These are phyloP conservation scores for Tiliacea citrago DNA, from an alignment of 2,888 invertebrate species.

Conservation along the genomic window DNA sequence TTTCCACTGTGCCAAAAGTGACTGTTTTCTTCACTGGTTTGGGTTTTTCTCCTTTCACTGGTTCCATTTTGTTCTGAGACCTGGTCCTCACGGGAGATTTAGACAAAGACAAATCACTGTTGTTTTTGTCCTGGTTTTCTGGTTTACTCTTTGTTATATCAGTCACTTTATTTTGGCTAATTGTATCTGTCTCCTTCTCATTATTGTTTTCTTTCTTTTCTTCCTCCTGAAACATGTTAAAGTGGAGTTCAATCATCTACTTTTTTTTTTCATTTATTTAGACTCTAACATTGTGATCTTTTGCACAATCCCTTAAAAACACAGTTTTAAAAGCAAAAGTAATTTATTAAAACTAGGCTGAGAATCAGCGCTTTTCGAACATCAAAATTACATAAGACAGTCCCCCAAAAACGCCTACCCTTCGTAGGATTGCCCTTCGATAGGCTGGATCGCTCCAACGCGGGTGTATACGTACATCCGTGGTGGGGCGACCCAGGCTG, in stretches of 20 bases:
- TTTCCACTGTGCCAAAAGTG: conserved; percentile 92
- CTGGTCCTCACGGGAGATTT: conserved; percentile 87
- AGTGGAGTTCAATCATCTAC: conserved; percentile 24
- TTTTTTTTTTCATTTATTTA: neutral
- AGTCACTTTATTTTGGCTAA: conserved; percentile 78
- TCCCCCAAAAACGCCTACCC: no score
- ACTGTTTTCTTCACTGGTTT: conserved; percentile 91
- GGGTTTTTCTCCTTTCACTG: conserved; percentile 83
- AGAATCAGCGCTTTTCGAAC: no score
- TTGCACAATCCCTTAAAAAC: neutral
- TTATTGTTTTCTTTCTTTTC: conserved; percentile 89
- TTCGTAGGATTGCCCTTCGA: no score
- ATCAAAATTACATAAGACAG: no score
- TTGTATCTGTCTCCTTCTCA: conserved; percentile 79
- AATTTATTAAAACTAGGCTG: no score
- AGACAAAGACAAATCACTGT: conserved; percentile 76
- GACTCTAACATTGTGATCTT: neutral
- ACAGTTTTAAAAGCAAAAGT: neutral
- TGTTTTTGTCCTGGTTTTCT: conserved; percentile 74
- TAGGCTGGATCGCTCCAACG: no score
- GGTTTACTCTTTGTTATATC: conserved; percentile 72
- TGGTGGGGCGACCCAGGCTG: no score
- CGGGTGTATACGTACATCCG: no score
- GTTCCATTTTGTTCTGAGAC: conserved; percentile 90
- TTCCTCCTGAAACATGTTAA: conserved; percentile 83